Evolutionary conservation across 2,888 invertebrate genomes (phyloP), one percentile per base, ranked within the genome.

Genomic region (Alentia gelatinosa): DNA sequence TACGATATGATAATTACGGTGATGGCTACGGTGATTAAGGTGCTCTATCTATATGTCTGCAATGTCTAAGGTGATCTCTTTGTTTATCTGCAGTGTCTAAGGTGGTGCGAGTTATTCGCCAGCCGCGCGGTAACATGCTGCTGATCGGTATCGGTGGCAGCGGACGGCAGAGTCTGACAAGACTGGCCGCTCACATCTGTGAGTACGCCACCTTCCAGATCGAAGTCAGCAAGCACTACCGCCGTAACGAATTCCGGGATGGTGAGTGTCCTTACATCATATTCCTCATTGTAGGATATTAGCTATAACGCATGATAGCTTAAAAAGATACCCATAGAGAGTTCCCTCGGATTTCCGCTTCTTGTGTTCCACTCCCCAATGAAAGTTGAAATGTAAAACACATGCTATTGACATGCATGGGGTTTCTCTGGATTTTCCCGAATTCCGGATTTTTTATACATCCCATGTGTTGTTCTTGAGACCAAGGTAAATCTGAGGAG

Each of bases 101-200:
- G 92, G 97, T 98, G 91, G 97, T 98, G 37, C 97, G 98, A 75
- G 98, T 98, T 42, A 97, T 98, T 91, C 98, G 98, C 0, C 98
- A 97, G 95, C 98, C 98, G 0, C 96, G 98, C 19, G 98, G 98
- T 0, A 97, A 98, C 95, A 97, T 98, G 97, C 96, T 98, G 26
- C 97, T 98, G 92, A 97, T 98, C 56, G 98, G 98, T 47, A 98
- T 98, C 91, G 98, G 98, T 93, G 98, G 98, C 0, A 98, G 98
- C 91, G 98, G 98, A 0, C 97, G 98, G 15, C 98, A 98, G 95
- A 98, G 98, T 50, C 96, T 98, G 92, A 97, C 98, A 0, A 97
- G 98, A 37, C 96, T 98, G 5, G 97, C 98, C 0, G 97, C 98
- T 0, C 98, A 97, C 96, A 97, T 98, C 93, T 98, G 98, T 96